Conservation (phyloP, 1,140 invertebrate species). For the Galendromus occidentalis region DNA sequence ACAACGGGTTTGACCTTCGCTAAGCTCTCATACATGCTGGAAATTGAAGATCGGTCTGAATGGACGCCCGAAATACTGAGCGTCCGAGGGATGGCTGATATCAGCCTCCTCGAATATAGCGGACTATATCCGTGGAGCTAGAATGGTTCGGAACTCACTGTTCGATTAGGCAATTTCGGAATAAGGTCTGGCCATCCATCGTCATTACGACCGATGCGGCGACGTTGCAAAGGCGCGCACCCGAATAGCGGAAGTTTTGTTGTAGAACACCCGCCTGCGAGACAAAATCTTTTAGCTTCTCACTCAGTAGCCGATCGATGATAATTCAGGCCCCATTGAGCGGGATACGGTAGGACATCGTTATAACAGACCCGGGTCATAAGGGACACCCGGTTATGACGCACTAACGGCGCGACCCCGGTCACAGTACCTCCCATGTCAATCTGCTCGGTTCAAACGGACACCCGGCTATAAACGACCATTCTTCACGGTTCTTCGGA, state of each 20-base stretch:
- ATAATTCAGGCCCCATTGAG: no score
- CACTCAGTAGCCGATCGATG: no score
- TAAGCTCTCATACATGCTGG: not conserved
- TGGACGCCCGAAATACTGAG: not conserved
- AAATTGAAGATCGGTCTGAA: not conserved
- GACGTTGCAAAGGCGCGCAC: not conserved
- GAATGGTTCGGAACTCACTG: not conserved
- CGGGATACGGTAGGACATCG: no score
- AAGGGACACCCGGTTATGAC: no score
- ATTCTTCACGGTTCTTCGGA: no score
- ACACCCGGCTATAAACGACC: no score
- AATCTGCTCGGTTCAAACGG: no score
- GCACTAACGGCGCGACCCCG: no score
- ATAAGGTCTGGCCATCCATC: not conserved
- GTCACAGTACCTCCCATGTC: no score
- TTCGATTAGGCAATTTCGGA: not conserved
- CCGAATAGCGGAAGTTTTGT: conserved; percentile 9
- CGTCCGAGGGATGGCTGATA: not conserved
- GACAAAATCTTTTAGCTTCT: no score
- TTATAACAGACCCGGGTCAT: no score
- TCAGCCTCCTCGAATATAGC: not conserved
- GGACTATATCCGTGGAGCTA: not conserved
- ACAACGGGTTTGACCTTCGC: no score
- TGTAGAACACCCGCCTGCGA: not conserved
- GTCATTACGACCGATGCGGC: not conserved